A percentile compares a stretch with the other conserved stretches of the same genome.
These are phyloP conservation scores for Silurus asotus DNA, from an alignment of 2,113 vertebrate genomes.

Conservation along the genomic window DNA sequence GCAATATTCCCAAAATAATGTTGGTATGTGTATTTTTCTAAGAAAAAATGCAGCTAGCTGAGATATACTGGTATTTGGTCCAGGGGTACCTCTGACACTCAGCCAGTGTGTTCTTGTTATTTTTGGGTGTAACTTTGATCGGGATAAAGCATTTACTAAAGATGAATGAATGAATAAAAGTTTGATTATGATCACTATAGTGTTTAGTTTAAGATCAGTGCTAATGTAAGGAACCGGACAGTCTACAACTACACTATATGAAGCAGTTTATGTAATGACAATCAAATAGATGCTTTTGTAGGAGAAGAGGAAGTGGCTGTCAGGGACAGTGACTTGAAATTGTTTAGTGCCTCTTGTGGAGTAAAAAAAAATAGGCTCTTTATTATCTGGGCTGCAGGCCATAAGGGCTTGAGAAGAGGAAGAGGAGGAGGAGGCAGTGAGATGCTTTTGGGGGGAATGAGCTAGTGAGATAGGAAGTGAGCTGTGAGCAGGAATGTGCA, in stretches of 20 bases:
- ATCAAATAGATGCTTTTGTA: neutral
- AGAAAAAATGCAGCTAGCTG: neutral
- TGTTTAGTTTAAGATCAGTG: neutral
- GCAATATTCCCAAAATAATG: neutral
- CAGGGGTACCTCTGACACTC: neutral
- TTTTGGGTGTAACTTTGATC: neutral
- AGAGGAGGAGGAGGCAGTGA: neutral
- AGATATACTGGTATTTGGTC: neutral
- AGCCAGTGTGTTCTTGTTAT: neutral
- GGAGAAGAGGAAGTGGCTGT: neutral
- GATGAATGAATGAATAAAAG: neutral
- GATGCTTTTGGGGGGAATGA: neutral
- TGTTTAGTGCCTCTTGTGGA: neutral
- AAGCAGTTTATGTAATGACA: neutral
- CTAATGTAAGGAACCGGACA: neutral
- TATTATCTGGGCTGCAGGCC: neutral
- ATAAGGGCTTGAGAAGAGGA: neutral
- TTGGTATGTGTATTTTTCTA: neutral
- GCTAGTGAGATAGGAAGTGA: constrained; percentile 21
- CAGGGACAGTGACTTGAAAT: neutral
- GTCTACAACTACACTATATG: neutral
- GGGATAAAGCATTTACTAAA: neutral
- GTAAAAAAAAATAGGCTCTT: neutral
- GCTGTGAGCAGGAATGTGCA: neutral
- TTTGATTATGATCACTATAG: neutral